Evolutionary conservation across 2,113 vertebrate genomes (phyloP).

Genomic region (Eolophus roseicapilla): DNA sequence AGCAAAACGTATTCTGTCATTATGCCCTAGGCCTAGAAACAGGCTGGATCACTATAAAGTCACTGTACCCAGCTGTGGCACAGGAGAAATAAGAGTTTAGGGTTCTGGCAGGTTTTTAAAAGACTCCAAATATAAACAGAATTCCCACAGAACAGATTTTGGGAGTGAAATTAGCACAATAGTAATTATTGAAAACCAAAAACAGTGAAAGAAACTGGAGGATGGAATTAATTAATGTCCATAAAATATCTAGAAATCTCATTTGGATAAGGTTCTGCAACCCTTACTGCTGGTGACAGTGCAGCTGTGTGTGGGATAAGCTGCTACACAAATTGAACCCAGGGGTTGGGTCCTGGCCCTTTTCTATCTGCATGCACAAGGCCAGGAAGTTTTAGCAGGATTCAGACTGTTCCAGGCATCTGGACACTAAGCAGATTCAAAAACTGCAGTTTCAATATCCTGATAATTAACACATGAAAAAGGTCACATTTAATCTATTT

Average conservation of each 20-base stretch:
- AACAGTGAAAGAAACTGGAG: background rate
- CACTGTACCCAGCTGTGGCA: background rate
- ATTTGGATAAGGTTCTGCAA: background rate
- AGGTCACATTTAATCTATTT: background rate
- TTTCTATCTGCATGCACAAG: background rate
- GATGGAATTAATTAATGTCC: background rate
- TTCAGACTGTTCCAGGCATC: background rate
- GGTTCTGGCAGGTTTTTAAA: conserved; percentile 51
- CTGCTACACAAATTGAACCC: background rate
- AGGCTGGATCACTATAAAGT: conserved; percentile 33
- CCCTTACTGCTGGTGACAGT: background rate
- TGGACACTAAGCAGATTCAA: background rate
- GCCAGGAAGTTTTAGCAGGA: background rate
- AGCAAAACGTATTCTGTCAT: background rate
- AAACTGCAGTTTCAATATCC: background rate
- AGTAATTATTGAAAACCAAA: background rate
- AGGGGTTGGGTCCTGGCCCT: background rate
- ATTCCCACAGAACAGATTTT: background rate
- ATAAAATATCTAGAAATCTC: background rate
- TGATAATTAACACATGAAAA: background rate
- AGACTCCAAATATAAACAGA: conserved; percentile 24
- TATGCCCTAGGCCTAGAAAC: background rate
- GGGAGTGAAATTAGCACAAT: background rate
- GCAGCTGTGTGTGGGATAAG: background rate
- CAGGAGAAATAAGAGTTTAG: conserved; percentile 6